These are phyloP conservation scores for Mya arenaria DNA, from an alignment of 1,140 invertebrate genomes.

Conservation along the genomic window DNA sequence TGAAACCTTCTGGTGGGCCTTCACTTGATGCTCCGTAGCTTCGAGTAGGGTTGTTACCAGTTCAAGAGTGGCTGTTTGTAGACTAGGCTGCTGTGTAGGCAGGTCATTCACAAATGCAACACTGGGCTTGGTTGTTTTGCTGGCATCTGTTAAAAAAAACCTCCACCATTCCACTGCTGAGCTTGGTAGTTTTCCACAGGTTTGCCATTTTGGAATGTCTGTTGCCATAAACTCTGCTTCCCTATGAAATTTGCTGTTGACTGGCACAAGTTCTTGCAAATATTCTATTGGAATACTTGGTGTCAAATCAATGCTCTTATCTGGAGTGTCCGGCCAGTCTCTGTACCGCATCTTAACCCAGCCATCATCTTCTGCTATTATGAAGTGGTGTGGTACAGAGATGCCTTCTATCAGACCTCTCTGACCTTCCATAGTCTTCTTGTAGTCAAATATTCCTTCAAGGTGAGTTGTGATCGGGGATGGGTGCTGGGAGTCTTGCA, in stretches of 20 bases:
- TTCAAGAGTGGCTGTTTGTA: no score
- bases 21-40: no score
- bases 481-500: not conserved
- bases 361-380: not conserved
- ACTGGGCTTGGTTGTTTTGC: not conserved
- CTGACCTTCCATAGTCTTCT: not conserved
- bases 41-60: no score
- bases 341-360: not conserved
- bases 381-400: conserved; percentile 1
- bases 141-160: not conserved
- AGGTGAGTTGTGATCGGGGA: not conserved
- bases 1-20: no score
- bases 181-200: not conserved
- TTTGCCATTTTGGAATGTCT: conserved; percentile 2
- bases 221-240: not conserved
- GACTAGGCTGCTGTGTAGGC: not conserved
- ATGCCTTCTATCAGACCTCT: not conserved
- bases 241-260: not conserved
- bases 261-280: no score
- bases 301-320: not conserved
- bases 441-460: not conserved
- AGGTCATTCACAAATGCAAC: not conserved
- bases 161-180: not conserved
- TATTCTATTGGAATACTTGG: not conserved
- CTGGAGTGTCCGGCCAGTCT: not conserved